Evolutionary conservation across 2,888 invertebrate genomes (phyloP).

Genomic region (Drosophila greeni): DNA sequence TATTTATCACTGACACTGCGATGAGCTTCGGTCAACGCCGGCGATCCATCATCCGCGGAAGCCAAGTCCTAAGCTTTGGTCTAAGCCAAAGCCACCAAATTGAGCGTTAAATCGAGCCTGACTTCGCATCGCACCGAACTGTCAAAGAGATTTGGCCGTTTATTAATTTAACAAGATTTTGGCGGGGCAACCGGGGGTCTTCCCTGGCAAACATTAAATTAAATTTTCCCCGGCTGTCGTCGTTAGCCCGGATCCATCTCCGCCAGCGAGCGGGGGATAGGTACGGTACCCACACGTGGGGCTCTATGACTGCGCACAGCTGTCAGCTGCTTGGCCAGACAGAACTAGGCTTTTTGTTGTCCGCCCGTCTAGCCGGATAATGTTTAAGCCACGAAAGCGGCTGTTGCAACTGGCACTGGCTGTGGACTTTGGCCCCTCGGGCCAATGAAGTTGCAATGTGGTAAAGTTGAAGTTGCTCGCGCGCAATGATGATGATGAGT

Average conservation of each 20-base stretch:
- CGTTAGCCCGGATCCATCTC: conserved; percentile 31
- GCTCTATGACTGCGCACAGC: conserved; percentile 48
- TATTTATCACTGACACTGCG: conserved; percentile 70
- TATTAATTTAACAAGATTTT: conserved; percentile 67
- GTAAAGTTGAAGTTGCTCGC: conserved; percentile 47
- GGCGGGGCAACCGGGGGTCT: conserved; percentile 10
- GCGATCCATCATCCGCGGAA: conserved; percentile 37
- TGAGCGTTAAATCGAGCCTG: conserved; percentile 63
- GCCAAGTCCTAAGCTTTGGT: conserved; percentile 35
- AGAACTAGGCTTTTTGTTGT: conserved; percentile 57
- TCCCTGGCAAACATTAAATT: conserved; percentile 55
- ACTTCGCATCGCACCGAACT: conserved; percentile 43
- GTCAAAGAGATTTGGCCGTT: conserved; percentile 49
- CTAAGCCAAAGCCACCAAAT: conserved; percentile 53
- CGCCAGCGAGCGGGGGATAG: neutral
- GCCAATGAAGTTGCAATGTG: conserved; percentile 36
- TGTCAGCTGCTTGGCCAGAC: conserved; percentile 64
- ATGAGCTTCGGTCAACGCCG: conserved; percentile 28
- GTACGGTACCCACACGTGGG: conserved; percentile 16
- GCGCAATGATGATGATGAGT: conserved; percentile 42
- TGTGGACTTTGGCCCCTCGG: conserved; percentile 66
- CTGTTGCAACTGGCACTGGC: conserved; percentile 62
- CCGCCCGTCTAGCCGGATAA: conserved; percentile 64
- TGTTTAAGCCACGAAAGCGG: conserved; percentile 45
- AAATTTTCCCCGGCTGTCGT: conserved; percentile 59